Base-by-base conservation (phyloP, 2,888 invertebrate genomes). In the Sarcophaga rosellei region DNA sequence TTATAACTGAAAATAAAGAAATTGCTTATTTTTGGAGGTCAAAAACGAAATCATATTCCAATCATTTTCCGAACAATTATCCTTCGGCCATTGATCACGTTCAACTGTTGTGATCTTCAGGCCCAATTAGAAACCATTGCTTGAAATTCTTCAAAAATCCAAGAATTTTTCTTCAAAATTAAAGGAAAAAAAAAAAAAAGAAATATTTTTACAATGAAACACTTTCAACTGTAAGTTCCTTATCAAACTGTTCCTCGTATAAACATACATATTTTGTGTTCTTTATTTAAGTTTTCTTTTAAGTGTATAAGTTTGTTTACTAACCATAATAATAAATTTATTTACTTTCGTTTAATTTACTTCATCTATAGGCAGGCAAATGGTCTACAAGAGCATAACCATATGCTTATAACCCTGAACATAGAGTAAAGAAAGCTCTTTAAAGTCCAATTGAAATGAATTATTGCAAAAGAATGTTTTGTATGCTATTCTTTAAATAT, bases 341-440 rank as follows among this genome's bases (percentile, higher is more conserved):
- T 86, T 86, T 81, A 68, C 76, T 83, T 81, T 80, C 25, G 72
- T 63, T 76, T 80, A 86, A 77, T 83, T 83, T 86, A 74, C 77
- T 86, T 86, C 69, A 76, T 81, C 57, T 53, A 17, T 53, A 53
- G 15, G 53, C 53, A 53, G 23, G 21, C 66, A 23, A 57, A 44
- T 65, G 35, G 35, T 44, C 21, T 62, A 62, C n/a, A 44, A 61
- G 25, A 20, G 69, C 77, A 81, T 69, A 80, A 83, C 83, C 83
- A 53, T 53, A 53, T 53, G 53, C 2, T 35, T 35, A 81, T 69
- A 83, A 83, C 83, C 83, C 86, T 86, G 76, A 86, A 83, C 66
- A 72, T 75, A 81, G 69, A 68, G 8, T 35, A 35, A n/a, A n/a
- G 59, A 85, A 76, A 79, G 35, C 70, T 73, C 66, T 80, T 83